A percentile compares a stretch with the other conserved stretches of the same genome.
Conservation (phyloP, 1,140 invertebrate genomes). For the Formica exsecta region DNA sequence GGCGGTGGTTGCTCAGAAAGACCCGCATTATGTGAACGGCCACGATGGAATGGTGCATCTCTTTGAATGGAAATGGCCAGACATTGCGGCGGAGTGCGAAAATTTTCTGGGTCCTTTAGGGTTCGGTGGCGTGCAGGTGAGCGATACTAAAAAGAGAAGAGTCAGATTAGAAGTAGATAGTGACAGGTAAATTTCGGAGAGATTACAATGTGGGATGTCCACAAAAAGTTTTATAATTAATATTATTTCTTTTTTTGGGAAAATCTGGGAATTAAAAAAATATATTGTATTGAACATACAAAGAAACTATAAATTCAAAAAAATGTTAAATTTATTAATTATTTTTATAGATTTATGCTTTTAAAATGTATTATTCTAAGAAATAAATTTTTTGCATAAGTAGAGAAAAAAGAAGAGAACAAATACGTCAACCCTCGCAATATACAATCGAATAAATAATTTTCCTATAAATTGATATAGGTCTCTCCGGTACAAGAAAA, state of each 20-base stretch:
- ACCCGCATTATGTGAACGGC: conserved; percentile 72
- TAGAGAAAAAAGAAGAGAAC: too few relatives aligned
- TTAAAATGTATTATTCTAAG: not conserved
- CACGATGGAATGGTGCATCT: conserved; percentile 86
- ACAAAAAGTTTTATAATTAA: not conserved
- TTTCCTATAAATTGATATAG: conserved; percentile 52
- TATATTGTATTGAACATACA: too few relatives aligned
- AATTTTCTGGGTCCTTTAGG: conserved; percentile 89
- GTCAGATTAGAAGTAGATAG: not conserved
- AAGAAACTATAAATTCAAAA: too few relatives aligned
- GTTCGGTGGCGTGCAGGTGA: conserved; percentile 92
- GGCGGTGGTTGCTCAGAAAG: conserved; percentile 54
- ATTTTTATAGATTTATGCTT: not conserved
- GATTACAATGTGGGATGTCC: not conserved
- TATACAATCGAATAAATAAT: not conserved
- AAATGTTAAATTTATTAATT: not conserved
- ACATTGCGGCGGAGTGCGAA: conserved; percentile 90
- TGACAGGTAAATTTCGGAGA: not conserved
- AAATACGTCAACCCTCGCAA: too few relatives aligned
- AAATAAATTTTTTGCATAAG: not conserved
- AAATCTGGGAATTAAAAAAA: not conserved
- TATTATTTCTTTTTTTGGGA: too few relatives aligned
- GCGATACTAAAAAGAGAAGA: not conserved
- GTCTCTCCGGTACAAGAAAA: conserved; percentile 81
- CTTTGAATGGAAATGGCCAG: conserved; percentile 90